Base-by-base conservation (phyloP, 2,888 invertebrate genomes). In the Pediacus dermestoides region DNA sequence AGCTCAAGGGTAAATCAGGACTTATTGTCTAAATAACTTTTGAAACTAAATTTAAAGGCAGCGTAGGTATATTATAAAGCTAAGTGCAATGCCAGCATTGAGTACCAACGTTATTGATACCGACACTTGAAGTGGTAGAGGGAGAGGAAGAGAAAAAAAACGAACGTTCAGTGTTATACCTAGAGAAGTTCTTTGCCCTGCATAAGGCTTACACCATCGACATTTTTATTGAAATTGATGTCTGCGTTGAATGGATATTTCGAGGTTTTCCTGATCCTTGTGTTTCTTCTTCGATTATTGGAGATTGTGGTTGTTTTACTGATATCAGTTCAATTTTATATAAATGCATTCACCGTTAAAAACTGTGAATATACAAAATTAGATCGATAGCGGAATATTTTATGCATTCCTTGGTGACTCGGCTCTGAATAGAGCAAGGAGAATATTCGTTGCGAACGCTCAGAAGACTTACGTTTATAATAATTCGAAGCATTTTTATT, bases 211-310 rank as follows among this genome's bases (percentile, higher is more conserved):
- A 58, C 52, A 28, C 53, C 53, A 55, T 55, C 56, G 61, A 58
- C 61, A 57, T 60, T 62, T 63, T 63, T 63, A 64, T 64, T 63
- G 61, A 63, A 64, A 64, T 64, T 63, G 61, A 64, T 63, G 64
- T 59, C 61, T 62, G 58, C 49, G 49, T 53, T 53, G 58, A 63
- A 63, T 60, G 58, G 61, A 61, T 61, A 61, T 60, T 56, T 53
- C 52, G 50, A 50, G 55, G 58, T 57, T 61, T 58, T 49, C 45
- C 51, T 53, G 55, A 56, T 58, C 59, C 53, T 53, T 52, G 55
- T 53, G 52, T 58, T 59, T 55, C 59, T 55, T 37, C 51, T 53
- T 55, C 60, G 61, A 63, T 64, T 62, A 64, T 58, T 46, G 45
- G 44, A 47, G 53, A 52, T 58, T 53, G 50, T 48, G 50, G 43